phyloP scores from a whole-genome alignment of 2,888 invertebrate species.

The Agrochola macilenta region DNA sequence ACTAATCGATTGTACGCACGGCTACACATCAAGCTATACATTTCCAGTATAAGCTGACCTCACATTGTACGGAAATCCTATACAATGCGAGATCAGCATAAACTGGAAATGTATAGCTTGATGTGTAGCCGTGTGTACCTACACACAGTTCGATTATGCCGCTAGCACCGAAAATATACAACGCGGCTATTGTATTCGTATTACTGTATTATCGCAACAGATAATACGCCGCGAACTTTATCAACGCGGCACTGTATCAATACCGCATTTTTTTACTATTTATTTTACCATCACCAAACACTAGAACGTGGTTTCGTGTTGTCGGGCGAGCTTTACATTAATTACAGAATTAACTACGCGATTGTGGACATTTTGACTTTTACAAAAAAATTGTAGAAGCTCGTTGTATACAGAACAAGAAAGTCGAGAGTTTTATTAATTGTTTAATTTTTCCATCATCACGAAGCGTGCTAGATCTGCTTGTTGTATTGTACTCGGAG shows the following conservation, averaged over 20 bases:
- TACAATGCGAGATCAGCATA: too few species aligned
- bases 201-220: slow-evolving; percentile 49
- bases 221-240: slow-evolving; percentile 51
- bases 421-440: slow-evolving; percentile 7
- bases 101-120: too few species aligned
- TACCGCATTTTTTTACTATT: slow-evolving; percentile 32
- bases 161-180: slow-evolving; percentile 26
- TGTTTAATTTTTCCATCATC: slow-evolving; percentile 19
- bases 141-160: slow-evolving; percentile 8
- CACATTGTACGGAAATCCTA: too few species aligned
- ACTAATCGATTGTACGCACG: slow-evolving; percentile 19
- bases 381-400: background rate
- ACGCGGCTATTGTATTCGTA: slow-evolving; percentile 43
- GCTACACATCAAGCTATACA: too few species aligned
- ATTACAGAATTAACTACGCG: slow-evolving; percentile 20
- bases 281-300: slow-evolving; percentile 30
- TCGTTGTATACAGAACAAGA: slow-evolving; percentile 2
- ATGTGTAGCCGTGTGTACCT: too few species aligned
- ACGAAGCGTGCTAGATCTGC: slow-evolving; percentile 8
- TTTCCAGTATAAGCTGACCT: too few species aligned
- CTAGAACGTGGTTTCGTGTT: slow-evolving; percentile 1
- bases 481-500: slow-evolving; percentile 8
- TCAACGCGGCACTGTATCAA: slow-evolving; percentile 48
- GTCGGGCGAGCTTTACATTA: slow-evolving; percentile 13
- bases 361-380: background rate